Conservation (phyloP, 1,140 invertebrate species). For the Bathynomus jamesi region DNA sequence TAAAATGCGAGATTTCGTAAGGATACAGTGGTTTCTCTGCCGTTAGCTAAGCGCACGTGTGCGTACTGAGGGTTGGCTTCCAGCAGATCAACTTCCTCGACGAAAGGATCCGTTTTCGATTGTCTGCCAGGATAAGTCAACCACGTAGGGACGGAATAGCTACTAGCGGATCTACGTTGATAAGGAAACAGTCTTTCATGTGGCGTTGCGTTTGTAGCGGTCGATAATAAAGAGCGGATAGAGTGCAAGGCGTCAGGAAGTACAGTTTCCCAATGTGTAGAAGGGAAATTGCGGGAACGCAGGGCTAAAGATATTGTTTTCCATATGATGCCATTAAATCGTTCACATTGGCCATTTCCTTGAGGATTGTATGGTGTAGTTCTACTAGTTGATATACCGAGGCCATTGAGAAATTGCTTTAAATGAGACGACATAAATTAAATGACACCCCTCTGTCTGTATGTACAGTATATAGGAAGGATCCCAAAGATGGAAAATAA, state of each 20-base stretch:
- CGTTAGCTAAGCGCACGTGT: too few relatives aligned
- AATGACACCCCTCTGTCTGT: slow-evolving; percentile 2
- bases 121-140: too few relatives aligned
- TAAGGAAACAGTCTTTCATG: too few relatives aligned
- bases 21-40: too few relatives aligned
- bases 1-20: too few relatives aligned
- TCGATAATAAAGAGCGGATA: not conserved
- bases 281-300: not conserved
- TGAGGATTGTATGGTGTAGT: slow-evolving; percentile 7
- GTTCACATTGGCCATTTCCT: too few relatives aligned
- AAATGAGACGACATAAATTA: slow-evolving; percentile 5
- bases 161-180: too few relatives aligned
- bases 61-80: too few relatives aligned
- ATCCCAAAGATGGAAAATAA: not conserved
- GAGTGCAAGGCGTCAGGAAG: not conserved
- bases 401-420: not conserved
- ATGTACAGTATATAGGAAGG: slow-evolving; percentile 8
- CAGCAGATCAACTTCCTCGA: too few relatives aligned
- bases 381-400: slow-evolving; percentile 7
- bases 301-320: not conserved
- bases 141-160: too few relatives aligned
- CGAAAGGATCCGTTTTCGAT: too few relatives aligned
- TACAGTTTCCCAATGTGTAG: not conserved
- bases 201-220: not conserved
- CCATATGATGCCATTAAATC: slow-evolving; percentile 16